These are phyloP conservation scores for Conus canariensis DNA, from an alignment of 2,888 invertebrate species.

Conservation along the genomic window DNA sequence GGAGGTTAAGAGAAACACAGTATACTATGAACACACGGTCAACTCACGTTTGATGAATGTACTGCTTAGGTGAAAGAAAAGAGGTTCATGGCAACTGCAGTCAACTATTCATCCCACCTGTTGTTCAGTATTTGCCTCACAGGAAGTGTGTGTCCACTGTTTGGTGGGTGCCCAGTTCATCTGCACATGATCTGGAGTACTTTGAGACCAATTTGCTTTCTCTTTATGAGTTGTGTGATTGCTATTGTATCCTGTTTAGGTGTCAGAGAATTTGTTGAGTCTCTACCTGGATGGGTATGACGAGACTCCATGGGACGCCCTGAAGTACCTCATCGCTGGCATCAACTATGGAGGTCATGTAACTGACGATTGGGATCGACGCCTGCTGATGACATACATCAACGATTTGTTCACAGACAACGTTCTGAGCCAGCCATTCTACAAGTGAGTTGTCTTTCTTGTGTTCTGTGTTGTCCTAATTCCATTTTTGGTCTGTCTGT, in stretches of 20 bases:
- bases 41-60: too few species aligned
- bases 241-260: conserved; percentile 58
- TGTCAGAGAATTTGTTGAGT: conserved; percentile 88
- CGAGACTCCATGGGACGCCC: conserved; percentile 93
- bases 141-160: too few species aligned
- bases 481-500: background rate
- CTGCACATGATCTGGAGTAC: too few species aligned
- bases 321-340: conserved; percentile 92
- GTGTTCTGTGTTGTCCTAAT: background rate
- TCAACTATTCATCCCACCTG: too few species aligned
- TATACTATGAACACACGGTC: too few species aligned
- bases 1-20: too few species aligned
- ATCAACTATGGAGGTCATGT: conserved; percentile 94
- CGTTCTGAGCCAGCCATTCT: conserved; percentile 84
- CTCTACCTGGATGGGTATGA: conserved; percentile 92
- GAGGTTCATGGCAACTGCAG: too few species aligned
- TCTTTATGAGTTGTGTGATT: too few species aligned
- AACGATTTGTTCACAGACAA: conserved; percentile 90
- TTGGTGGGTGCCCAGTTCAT: too few species aligned
- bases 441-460: conserved; percentile 80
- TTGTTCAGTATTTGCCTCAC: too few species aligned
- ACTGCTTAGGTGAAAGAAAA: too few species aligned
- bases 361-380: conserved; percentile 87
- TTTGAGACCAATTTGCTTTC: too few species aligned
- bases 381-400: conserved; percentile 90